Evolutionary conservation across 2,797 vertebrate genomes (phyloP), one percentile per base, ranked within the genome.

Genomic region (Propithecus deckenii): DNA sequence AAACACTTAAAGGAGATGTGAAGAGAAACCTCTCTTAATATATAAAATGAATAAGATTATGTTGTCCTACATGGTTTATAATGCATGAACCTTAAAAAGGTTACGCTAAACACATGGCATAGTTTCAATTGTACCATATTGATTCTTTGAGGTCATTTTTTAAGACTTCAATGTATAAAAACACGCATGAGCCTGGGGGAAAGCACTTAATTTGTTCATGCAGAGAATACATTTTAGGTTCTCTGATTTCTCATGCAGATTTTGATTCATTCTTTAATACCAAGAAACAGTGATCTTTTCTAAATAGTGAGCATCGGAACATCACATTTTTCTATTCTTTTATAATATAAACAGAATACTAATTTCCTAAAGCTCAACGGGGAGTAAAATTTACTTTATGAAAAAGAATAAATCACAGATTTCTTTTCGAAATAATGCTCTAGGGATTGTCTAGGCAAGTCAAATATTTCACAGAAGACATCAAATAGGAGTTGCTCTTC

Each of bases 381-480:
- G 63, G 5, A 86, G 30, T 69, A 76, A 95, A 83, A 74, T 79
- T 84, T 59, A 80, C 46, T 61, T 94, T 59, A 55, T 46, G 43
- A 83, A 89, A 46, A 97, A 85, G 9, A 89, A 15, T 72, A 91
- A 72, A 63, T 79, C 57, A 55, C 84, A 89, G 30, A 38, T n/a
- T 84, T 86, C 8, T 92, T 80, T 85, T 18, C 5, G 7, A 84
- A 97, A 52, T 35, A 72, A 65, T 71, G 5, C 32, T 75, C 28
- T 59, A 38, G 6, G 15, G 38, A 18, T 71, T 23, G 18, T 23
- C 88, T 12, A 48, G 13, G 10, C 11, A 72, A 84, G 20, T 71
- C 69, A 84, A 18, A 76, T 95, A 92, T 72, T 80, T 89, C 30
- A 81, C 48, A 13, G 14, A 75, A 30, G 15, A 63, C 17, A 76